Evolutionary conservation across 2,888 invertebrate genomes (phyloP).

Genomic region (Drosophila bunnanda): DNA sequence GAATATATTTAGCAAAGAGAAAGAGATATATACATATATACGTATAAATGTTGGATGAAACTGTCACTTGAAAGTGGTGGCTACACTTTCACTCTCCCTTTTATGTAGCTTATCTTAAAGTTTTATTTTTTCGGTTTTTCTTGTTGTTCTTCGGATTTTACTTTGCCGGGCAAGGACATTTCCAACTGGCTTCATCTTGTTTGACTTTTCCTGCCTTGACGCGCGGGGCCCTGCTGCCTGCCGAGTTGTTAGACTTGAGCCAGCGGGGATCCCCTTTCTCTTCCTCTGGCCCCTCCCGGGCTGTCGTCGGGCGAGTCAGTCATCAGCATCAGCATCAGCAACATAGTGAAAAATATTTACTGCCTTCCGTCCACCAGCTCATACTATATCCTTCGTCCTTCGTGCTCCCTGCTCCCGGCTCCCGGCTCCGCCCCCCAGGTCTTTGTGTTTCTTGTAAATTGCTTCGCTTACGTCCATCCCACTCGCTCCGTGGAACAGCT

Average conservation of each 20-base stretch:
- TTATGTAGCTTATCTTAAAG: constrained; percentile 45
- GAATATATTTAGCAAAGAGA: constrained; percentile 32
- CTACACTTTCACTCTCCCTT: constrained; percentile 37
- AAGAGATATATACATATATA: constrained; percentile 11
- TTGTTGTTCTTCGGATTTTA: constrained; percentile 33
- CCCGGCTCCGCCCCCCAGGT: background rate
- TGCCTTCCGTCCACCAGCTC: constrained; percentile 41
- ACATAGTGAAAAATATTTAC: constrained; percentile 68
- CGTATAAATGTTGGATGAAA: constrained; percentile 30
- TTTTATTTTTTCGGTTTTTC: constrained; percentile 33
- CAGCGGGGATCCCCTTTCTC: constrained; percentile 19
- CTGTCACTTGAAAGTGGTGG: constrained; percentile 34
- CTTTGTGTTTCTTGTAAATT: constrained; percentile 50
- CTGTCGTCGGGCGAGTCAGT: constrained; percentile 61
- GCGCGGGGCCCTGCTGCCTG: constrained; percentile 51
- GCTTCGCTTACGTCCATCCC: constrained; percentile 42
- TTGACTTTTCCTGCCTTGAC: constrained; percentile 55
- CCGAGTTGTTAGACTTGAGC: constrained; percentile 51
- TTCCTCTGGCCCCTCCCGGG: background rate
- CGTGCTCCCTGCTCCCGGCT: background rate
- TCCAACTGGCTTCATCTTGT: constrained; percentile 54
- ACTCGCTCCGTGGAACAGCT: constrained; percentile 9
- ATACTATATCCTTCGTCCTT: background rate
- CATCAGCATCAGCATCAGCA: constrained; percentile 51
- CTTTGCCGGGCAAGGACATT: constrained; percentile 44